Evolutionary conservation across 2,113 vertebrate species (phyloP), one percentile per base, ranked within the genome.

Genomic region (Axis porcinus): DNA sequence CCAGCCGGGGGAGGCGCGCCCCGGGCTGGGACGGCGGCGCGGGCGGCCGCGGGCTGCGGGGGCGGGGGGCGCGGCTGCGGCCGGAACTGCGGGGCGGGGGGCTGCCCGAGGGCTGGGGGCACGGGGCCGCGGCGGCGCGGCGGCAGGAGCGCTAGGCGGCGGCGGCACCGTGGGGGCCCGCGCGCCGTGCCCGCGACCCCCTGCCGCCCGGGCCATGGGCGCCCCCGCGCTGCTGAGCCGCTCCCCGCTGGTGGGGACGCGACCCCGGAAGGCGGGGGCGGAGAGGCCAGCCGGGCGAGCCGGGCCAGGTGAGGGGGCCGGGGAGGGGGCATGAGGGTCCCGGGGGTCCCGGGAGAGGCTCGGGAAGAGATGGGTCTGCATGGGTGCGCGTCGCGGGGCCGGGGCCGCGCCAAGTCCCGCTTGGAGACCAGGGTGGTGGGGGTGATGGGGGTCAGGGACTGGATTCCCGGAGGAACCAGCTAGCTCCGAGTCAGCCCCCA

Each of bases 1-100:
- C 87, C 93, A 21, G 84, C 94, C 86, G 96, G 79, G 95, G 97
- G 97, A 95, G 97, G 97, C 91, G 94, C 94, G 91, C 89, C 91
- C 45, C 52, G 92, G 91, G 81, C 97, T 57, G 87, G 87, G 94
- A 94, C 78, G 0, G 91, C n/a, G 30, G 94, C 78, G 92, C 78
- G 55, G 97, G 95, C 96, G 25, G 78, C 84, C 70, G 81, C 60
- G 47, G 91, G 78, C 57, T 54, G 87, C 83, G 92, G 96, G 83
- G 94, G 96, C 70, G 88, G 96, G 96, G 88, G 96, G 95, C 90
- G 91, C 90, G 82, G 86, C 54, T 6, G 95, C 82, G n/a, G 96
- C 96, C 94, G 95, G 74, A 97, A 94, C 97, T 76, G 97, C 85
- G 23, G 96, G 81, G 62, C 62, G 62, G 88, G 86, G 96, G 96